Evolutionary conservation across 1,140 invertebrate genomes (phyloP).

Genomic region (Nasonia vitripennis): DNA sequence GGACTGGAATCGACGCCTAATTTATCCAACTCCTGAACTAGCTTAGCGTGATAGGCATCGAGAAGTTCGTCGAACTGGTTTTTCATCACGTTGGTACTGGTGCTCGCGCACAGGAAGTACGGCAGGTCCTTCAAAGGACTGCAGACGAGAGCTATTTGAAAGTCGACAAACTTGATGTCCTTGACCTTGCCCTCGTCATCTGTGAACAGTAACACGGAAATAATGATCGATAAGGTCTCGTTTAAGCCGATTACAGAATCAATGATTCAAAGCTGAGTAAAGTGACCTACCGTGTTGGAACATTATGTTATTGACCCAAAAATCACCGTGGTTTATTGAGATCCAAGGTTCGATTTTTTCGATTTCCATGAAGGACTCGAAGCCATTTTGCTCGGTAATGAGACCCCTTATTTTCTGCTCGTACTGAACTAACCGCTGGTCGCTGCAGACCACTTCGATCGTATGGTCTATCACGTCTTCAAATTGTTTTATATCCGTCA

Average conservation of each 20-base stretch:
- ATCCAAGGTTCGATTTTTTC: not conserved
- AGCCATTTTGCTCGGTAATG: not conserved
- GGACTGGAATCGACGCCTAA: not conserved
- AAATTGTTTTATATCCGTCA: not conserved
- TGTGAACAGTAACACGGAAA: not conserved
- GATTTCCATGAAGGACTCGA: not conserved
- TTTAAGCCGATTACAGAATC: too few relatives aligned
- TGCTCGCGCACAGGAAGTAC: constrained; percentile 3
- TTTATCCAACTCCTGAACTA: not conserved
- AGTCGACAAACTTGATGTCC: constrained; percentile 37
- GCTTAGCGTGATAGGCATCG: constrained; percentile 10
- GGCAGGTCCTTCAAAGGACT: constrained; percentile 22
- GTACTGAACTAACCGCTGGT: constrained; percentile 22
- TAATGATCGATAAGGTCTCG: not conserved
- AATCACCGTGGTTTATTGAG: constrained; percentile 22
- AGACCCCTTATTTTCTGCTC: not conserved
- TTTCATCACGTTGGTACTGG: not conserved
- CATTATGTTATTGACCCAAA: constrained; percentile 30
- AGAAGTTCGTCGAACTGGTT: constrained; percentile 10
- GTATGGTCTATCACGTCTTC: constrained; percentile 59
- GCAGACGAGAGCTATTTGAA: not conserved
- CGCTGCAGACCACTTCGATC: not conserved
- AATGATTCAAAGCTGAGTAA: too few relatives aligned
- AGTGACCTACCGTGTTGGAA: constrained; percentile 11
- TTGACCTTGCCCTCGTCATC: not conserved